Base-by-base conservation (phyloP, 2,113 vertebrate genomes). In the Gavia stellata region DNA sequence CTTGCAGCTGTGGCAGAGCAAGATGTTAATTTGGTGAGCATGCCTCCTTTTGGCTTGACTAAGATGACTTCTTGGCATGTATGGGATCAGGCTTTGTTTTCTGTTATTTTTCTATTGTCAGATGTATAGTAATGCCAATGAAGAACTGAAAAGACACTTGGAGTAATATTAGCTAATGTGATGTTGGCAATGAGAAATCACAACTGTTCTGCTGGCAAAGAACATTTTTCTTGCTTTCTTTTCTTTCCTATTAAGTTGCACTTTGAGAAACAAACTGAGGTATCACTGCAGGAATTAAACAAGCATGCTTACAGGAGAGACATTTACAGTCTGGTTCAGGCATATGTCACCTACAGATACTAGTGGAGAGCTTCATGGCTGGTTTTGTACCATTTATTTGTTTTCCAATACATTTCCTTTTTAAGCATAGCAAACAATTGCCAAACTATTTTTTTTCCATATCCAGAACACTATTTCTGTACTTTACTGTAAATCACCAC, bases 171-270 rank as follows among this genome's bases (percentile, higher is more conserved):
- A 75, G 62, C 63, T 86, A 88, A 95, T 72, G 62, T 62, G 70
- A 34, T 91, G 81, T 45, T 96, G 92, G 88, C 88, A 75, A 84
- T 47, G 85, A 84, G 78, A 91, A 94, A 85, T 95, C 74, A 61
- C 73, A 82, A 73, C 77, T 74, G 82, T 93, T 96, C 38, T 89
- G 26, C 63, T 97, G 94, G 68, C 66, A 93, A 68, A 65, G 74
- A 72, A 28, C 16, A 28, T 58, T 96, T 92, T 49, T 80, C 77
- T 86, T 91, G 34, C 38, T 92, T 92, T 58, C 33, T 91, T 95
- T 95, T 93, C 67, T 91, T 97, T 90, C 68, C 67, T 79, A 63
- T 95, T 91, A 81, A 88, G 71, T 73, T 83, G 90, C 71, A 31
- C 59, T 94, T 95, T 86, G 75, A 84, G 95, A 94, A 94, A 42